Evolutionary conservation across 2,888 invertebrate species (phyloP), one percentile per base, ranked within the genome.

Genomic region (Alitta virens): DNA sequence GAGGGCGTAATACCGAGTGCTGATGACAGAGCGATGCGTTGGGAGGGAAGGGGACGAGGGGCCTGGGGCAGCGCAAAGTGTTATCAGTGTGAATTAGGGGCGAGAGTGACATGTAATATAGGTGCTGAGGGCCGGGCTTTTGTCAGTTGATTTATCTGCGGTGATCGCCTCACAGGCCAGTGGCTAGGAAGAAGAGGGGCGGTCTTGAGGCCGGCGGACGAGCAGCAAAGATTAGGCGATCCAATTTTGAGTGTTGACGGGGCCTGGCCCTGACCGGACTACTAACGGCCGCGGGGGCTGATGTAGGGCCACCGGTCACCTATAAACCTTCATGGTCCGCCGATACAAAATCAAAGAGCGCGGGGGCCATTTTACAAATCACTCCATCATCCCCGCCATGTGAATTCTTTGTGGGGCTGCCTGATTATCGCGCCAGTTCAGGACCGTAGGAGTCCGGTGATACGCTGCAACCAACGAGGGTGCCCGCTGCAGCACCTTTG

Each of bases 321-420:
- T 51, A 50, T 59, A 59, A 59, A 59, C 50, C 59, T 59, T 59
- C 49, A 46, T 49, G 59, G 50, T 18, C 59, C 59, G 42, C 51
- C 42, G 59, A 49, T 27, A 38, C 33, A 16, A n/a, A 51, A 51
- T 25, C 33, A 38, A 59, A 49, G 49, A 38, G 59, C 33, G 24
- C 38, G 14, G 24, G 16, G 24, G 23, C 59, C 59, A 40, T 24
- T 59, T 59, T 59, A 59, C 59, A 59, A 59, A 59, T 59, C 59
- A 59, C 59, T 59, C 59, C 59, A 59, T 59, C 59, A 59, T 59
- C 33, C 59, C 49, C 49, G 27, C 38, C 59, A 49, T 59, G 59
- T 59, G 50, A 51, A 59, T 59, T 59, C 59, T 52, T 59, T 59
- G 59, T 59, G 59, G 21, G 21, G 25, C 7, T 26, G 2, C 21